These are phyloP conservation scores for Callospermophilus lateralis DNA, from an alignment of 2,113 vertebrate species.

Conservation along the genomic window DNA sequence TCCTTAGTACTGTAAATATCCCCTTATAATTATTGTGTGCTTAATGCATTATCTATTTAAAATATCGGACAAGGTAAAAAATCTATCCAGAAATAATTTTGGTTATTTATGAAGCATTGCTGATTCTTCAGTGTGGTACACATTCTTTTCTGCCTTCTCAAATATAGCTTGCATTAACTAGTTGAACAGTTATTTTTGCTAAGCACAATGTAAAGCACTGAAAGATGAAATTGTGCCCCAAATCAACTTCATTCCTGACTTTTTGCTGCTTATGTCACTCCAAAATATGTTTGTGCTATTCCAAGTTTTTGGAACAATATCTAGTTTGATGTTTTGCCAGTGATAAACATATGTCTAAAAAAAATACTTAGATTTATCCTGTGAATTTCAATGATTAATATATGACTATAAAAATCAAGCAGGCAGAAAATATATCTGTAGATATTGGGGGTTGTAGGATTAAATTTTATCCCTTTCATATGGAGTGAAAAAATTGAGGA, in stretches of 20 bases:
- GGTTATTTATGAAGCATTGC: neutral
- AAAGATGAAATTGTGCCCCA: neutral
- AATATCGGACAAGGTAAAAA: neutral
- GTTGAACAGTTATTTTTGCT: neutral
- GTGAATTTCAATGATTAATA: neutral
- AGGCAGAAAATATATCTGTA: neutral
- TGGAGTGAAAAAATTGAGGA: neutral
- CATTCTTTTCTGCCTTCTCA: neutral
- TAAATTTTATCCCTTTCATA: neutral
- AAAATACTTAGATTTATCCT: no score
- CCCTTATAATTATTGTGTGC: slow-evolving; percentile 14
- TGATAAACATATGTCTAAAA: neutral
- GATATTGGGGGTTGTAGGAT: neutral
- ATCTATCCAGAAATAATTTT: slow-evolving; percentile 7
- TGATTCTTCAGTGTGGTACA: neutral
- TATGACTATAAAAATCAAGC: neutral
- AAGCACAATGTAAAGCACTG: neutral
- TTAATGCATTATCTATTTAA: slow-evolving; percentile 40
- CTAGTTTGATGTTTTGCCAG: neutral
- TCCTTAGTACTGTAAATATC: neutral
- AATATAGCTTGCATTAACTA: neutral
- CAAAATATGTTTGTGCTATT: neutral
- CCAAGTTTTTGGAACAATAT: neutral
- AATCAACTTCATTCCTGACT: neutral
- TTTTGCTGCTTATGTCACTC: neutral